phyloP scores from a whole-genome alignment of 1,140 invertebrate species.

The Adoxophyes honmai region DNA sequence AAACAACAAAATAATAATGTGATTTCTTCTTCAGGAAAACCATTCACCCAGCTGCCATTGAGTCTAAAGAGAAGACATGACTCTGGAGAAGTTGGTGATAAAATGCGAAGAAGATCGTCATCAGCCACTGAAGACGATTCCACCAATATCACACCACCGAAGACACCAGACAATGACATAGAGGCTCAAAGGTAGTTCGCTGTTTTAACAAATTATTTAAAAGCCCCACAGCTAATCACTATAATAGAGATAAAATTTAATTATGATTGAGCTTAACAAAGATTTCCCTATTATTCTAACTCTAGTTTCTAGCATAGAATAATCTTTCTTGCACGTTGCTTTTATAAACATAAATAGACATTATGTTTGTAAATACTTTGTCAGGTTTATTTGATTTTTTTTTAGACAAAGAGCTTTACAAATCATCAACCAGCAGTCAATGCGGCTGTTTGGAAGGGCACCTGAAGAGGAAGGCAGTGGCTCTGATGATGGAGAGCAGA shows the following conservation, averaged over 20 bases:
- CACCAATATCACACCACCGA: slow-evolving; percentile 68
- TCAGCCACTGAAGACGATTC: slow-evolving; percentile 70
- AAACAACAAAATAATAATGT: background rate
- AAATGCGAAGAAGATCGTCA: slow-evolving; percentile 56
- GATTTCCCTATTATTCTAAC: too few relatives aligned
- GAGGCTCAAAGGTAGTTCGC: slow-evolving; percentile 57
- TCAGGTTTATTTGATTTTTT: background rate
- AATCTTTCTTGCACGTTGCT: too few relatives aligned
- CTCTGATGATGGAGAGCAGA: slow-evolving; percentile 75
- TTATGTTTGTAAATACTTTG: too few relatives aligned
- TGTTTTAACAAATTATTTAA: too few relatives aligned
- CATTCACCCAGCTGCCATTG: slow-evolving; percentile 62
- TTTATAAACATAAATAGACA: too few relatives aligned
- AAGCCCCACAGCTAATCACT: too few relatives aligned
- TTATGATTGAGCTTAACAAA: too few relatives aligned
- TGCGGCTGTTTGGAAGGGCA: slow-evolving; percentile 58
- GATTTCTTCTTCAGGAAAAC: slow-evolving; percentile 51
- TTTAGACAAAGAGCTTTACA: slow-evolving; percentile 66
- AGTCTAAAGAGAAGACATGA: slow-evolving; percentile 62
- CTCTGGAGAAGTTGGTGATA: slow-evolving; percentile 57
- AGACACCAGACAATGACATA: slow-evolving; percentile 67
- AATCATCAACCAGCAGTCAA: slow-evolving; percentile 66
- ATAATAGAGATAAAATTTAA: too few relatives aligned
- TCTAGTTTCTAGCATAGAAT: too few relatives aligned
- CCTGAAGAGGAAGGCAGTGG: slow-evolving; percentile 69